Evolutionary conservation across 2,113 vertebrate species (phyloP).

Genomic region (Papio anubis): DNA sequence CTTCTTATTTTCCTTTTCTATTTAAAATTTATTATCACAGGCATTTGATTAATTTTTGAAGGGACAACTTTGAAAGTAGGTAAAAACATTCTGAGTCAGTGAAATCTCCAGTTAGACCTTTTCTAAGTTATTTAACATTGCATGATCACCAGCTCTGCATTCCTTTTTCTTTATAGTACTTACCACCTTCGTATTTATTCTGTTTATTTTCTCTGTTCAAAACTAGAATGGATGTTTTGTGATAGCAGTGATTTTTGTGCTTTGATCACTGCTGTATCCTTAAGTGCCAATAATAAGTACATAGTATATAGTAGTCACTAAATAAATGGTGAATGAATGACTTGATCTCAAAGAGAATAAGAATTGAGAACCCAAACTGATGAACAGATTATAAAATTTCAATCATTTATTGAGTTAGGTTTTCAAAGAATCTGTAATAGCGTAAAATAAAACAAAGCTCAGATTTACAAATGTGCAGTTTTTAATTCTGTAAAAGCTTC

Average conservation of each 20-base stretch:
- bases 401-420: not conserved
- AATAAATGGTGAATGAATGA: constrained; percentile 32
- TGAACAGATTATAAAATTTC: not conserved
- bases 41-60: constrained; percentile 62
- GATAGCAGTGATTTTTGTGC: not conserved
- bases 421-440: constrained; percentile 41
- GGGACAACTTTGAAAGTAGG: constrained; percentile 48
- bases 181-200: not conserved
- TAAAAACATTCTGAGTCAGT: constrained; percentile 36
- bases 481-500: constrained; percentile 1
- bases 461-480: not conserved
- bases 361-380: not conserved
- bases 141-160: not conserved
- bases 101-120: constrained; percentile 30
- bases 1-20: constrained; percentile 57
- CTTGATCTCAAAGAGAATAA: not conserved
- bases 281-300: not conserved
- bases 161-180: not conserved
- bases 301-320: not conserved
- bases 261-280: not conserved
- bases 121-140: not conserved
- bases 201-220: constrained; percentile 9
- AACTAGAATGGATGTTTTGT: not conserved
- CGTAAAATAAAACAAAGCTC: constrained; percentile 10
- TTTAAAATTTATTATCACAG: constrained; percentile 57